phyloP scores from a whole-genome alignment of 2,113 vertebrate genomes.

The Phodopus roborovskii region DNA sequence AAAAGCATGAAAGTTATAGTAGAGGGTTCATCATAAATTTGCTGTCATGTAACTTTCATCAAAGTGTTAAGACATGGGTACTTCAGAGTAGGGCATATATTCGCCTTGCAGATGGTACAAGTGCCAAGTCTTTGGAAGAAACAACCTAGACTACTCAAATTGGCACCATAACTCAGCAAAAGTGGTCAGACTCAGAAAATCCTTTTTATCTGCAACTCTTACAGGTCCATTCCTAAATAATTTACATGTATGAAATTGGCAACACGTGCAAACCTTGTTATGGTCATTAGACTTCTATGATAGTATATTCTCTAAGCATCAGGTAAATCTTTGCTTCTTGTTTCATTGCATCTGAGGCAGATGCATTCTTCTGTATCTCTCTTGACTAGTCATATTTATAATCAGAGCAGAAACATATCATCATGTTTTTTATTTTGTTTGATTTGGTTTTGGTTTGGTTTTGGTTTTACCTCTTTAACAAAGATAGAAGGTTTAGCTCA shows the following conservation, averaged over 20 bases:
- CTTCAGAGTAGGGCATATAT: conserved; percentile 29
- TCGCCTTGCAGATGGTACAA: conserved; percentile 8
- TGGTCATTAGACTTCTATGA: neutral
- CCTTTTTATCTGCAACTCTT: neutral
- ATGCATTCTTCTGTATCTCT: neutral
- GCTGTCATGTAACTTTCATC: conserved; percentile 36
- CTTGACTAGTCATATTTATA: conserved; percentile 27
- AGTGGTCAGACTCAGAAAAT: neutral
- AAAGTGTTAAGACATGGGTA: conserved; percentile 30
- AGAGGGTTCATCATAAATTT: conserved; percentile 58
- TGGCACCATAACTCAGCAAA: conserved; percentile 24
- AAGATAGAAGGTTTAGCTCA: neutral
- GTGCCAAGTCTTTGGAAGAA: neutral
- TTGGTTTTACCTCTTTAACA: neutral
- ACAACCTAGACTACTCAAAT: neutral
- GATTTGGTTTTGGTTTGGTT: no score
- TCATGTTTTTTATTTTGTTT: no score
- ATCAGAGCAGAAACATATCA: neutral
- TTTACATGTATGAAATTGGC: neutral
- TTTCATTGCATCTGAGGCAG: neutral
- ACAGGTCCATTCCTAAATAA: neutral
- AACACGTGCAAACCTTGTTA: neutral
- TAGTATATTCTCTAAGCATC: neutral
- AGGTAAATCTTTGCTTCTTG: neutral
- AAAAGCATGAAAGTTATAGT: conserved; percentile 52